Conservation (phyloP, 2,888 invertebrate genomes). For the Oscheius myriophilus region DNA sequence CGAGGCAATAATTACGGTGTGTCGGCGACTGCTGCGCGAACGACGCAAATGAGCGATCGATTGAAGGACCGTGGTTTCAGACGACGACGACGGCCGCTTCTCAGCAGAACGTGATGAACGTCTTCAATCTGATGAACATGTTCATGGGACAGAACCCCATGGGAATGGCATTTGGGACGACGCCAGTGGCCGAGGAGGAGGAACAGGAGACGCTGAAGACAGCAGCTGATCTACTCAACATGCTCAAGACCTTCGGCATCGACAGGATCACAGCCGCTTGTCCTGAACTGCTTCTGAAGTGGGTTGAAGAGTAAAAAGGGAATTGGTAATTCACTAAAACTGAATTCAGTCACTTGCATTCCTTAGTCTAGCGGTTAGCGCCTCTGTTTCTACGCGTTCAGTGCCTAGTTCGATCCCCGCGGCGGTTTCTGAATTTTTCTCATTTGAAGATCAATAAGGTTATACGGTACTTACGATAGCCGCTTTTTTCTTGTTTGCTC, state of each 20-base stretch:
- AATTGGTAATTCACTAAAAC: not conserved
- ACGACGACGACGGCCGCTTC: constrained; percentile 10
- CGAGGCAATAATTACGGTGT: constrained; percentile 29
- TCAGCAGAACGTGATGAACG: constrained; percentile 30
- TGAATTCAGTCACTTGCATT: too few species aligned
- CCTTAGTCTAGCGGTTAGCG: too few species aligned
- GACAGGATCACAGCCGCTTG: constrained; percentile 20
- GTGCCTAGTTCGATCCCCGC: too few species aligned
- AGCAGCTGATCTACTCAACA: constrained; percentile 20
- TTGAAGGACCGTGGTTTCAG: constrained; percentile 7
- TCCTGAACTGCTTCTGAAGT: constrained; percentile 26
- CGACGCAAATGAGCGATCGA: not conserved
- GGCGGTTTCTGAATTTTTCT: too few species aligned
- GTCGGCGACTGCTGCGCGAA: constrained; percentile 1
- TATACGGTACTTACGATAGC: too few species aligned
- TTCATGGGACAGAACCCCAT: constrained; percentile 26
- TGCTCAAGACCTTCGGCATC: constrained; percentile 31
- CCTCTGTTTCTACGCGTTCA: too few species aligned
- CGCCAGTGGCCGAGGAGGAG: constrained; percentile 11
- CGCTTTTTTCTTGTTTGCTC: too few species aligned
- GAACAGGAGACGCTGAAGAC: constrained; percentile 13
- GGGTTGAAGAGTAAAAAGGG: not conserved
- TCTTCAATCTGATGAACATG: constrained; percentile 37
- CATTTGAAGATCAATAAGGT: too few species aligned
- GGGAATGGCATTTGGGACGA: not conserved